phyloP scores from a whole-genome alignment of 2,888 invertebrate species.

The Cataglyphis livida region DNA sequence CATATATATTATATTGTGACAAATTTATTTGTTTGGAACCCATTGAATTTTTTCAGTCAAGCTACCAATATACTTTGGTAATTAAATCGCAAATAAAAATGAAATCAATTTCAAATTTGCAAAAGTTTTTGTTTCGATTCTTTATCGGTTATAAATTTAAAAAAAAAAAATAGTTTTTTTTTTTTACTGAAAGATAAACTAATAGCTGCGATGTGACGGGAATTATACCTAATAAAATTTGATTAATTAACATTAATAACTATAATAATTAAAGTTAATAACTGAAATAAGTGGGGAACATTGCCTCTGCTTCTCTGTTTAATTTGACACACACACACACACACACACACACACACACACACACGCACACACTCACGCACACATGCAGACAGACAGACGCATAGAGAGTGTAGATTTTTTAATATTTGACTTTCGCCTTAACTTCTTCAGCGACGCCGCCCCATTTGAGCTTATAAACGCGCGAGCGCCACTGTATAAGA shows the following conservation, averaged over 20 bases:
- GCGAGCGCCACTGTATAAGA: constrained; percentile 96
- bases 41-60: too few relatives aligned
- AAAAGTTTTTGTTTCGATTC: neutral
- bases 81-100: neutral
- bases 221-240: neutral
- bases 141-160: neutral
- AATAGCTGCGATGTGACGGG: neutral
- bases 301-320: neutral
- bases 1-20: neutral
- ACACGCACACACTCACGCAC: neutral
- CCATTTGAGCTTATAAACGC: constrained; percentile 97
- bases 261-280: too few relatives aligned
- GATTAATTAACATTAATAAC: neutral
- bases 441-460: constrained; percentile 97
- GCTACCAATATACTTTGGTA: neutral
- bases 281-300: neutral
- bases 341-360: neutral
- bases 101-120: neutral
- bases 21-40: neutral
- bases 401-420: constrained; percentile 9
- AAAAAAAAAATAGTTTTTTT: too few relatives aligned
- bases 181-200: neutral
- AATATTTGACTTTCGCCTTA: constrained; percentile 91
- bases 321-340: neutral
- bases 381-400: neutral